Base-by-base conservation (phyloP, 2,888 invertebrate species). In the Ctenicera cuprea region DNA sequence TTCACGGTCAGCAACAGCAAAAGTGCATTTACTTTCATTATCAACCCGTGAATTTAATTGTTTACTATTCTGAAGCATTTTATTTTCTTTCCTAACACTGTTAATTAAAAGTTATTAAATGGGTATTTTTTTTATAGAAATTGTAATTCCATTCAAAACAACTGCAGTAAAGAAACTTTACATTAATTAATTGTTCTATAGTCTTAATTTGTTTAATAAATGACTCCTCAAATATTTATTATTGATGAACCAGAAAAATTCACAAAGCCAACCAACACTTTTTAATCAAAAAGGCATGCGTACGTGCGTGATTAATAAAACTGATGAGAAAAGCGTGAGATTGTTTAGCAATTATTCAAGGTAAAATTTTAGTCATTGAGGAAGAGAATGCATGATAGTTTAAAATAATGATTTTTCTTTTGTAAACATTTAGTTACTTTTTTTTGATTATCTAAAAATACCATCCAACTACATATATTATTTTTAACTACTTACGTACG, bases 1-100 rank as follows among this genome's bases (percentile, higher is more conserved):
- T 33, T 59, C 59, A 59, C 59, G 59, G 59, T 41, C 38, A 38
- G 16, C 37, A 57, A n/a, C 33, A n/a, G 59, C 38, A 38, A 38
- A 54, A 20, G 59, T 59, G 41, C 5, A 38, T 59, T 16, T 20
- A 18, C 11, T 20, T 59, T 37, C 38, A 59, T 12, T 41, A 7
- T 41, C 11, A 38, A 2, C 2, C n/a, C 2, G 26, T 26, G 5
- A 2, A 26, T 26, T 26, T 2, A 26, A 52, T 52, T 14, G 12
- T 52, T 22, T 52, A 9, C 54, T 50, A 5, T 50, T 9, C 50
- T 22, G 16, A 26, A 26, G 5, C 9, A 9, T 8, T 8, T 22
- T n/a, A 54, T 30, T 54, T 54, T 54, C 54, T 26, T 30, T 30
- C 14, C 7, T 14, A 4, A 14, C 7, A 14, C 2, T 41, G 14